A percentile compares a stretch with the other conserved stretches of the same genome.
phyloP scores from a whole-genome alignment of 1,140 invertebrate genomes.

The Tetraneura akinire region DNA sequence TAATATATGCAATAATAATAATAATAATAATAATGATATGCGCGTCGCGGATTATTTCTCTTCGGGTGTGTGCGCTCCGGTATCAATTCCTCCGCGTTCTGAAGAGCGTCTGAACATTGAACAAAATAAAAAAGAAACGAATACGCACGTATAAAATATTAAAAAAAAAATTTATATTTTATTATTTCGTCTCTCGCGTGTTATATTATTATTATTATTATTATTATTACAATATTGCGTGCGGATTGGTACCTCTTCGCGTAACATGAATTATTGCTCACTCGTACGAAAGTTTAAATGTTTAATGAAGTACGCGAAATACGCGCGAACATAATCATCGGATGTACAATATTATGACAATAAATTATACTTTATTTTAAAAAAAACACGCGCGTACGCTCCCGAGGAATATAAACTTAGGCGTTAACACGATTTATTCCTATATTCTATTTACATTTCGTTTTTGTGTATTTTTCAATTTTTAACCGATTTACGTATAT shows the following conservation, averaged over 20 bases:
- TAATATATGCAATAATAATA: background rate
- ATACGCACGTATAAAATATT: constrained; percentile 5
- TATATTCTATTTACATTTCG: no score
- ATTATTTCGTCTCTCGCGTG: background rate
- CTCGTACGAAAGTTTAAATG: constrained; percentile 14
- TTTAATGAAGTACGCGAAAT: background rate
- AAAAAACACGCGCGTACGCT: no score
- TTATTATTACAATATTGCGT: no score
- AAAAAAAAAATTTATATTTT: constrained; percentile 13
- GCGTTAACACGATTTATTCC: no score
- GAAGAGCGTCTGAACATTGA: background rate
- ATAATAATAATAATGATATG: background rate
- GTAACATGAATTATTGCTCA: background rate
- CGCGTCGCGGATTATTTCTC: background rate
- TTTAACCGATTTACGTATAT: no score
- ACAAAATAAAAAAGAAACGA: background rate
- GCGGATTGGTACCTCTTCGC: no score
- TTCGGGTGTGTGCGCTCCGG: background rate
- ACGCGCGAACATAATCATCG: background rate
- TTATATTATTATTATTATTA: no score
- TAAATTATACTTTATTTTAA: background rate
- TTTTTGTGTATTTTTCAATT: no score
- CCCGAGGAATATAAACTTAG: no score
- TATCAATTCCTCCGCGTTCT: constrained; percentile 25
- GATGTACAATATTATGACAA: background rate